A percentile compares a stretch with the other conserved stretches of the same genome.
Conservation (phyloP, 2,888 invertebrate species). For the Oligia latruncula region DNA sequence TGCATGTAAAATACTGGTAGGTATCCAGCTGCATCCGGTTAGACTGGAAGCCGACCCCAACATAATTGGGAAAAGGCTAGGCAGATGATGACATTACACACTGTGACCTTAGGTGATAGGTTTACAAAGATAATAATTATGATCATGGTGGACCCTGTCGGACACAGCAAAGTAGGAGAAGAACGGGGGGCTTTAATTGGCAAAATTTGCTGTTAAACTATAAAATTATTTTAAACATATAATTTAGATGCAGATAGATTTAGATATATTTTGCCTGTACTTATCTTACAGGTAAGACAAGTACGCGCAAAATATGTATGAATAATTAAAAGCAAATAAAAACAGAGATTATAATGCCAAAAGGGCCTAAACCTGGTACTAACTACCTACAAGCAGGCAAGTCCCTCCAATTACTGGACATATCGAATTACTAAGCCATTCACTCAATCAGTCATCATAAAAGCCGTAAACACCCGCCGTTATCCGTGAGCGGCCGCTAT, state of each 20-base stretch:
- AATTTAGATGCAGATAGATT: background rate
- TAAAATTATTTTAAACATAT: background rate
- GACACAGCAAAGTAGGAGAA: background rate
- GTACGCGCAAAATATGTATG: background rate
- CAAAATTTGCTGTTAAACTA: background rate
- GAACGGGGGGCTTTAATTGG: background rate
- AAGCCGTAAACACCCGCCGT: slow-evolving; percentile 42
- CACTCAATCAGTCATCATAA: slow-evolving; percentile 57
- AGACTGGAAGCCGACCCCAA: too few relatives aligned
- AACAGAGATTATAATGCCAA: too few relatives aligned
- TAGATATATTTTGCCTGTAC: background rate
- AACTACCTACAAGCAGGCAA: background rate
- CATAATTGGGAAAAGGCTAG: too few relatives aligned
- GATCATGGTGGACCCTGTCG: background rate
- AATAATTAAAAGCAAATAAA: background rate
- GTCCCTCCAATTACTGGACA: slow-evolving; percentile 7
- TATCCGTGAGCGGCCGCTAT: slow-evolving; percentile 36
- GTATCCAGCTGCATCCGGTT: too few relatives aligned
- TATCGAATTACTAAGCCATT: slow-evolving; percentile 53
- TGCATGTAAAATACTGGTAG: too few relatives aligned
- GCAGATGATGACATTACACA: too few relatives aligned
- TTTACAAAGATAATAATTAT: background rate
- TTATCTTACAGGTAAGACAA: background rate
- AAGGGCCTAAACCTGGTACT: background rate
- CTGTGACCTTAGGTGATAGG: background rate